Conservation (phyloP, 2,113 vertebrate species). For the Bambusicola thoracicus region DNA sequence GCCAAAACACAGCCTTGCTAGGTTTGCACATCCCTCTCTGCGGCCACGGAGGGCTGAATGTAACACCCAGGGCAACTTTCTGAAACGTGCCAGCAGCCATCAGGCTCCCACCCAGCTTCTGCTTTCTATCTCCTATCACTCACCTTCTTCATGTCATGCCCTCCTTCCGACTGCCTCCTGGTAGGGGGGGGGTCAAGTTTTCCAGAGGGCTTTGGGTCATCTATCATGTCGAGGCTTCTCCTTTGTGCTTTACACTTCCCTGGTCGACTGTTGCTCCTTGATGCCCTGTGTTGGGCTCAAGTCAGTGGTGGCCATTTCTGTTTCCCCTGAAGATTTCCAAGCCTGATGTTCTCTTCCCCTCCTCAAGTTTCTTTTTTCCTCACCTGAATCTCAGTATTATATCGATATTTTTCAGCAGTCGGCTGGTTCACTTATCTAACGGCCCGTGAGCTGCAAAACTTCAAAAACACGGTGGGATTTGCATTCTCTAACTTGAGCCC, state of each 20-base stretch:
- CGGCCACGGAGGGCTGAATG: neutral
- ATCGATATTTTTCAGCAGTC: neutral
- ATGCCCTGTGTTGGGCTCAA: neutral
- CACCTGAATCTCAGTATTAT: neutral
- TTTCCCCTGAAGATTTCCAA: neutral
- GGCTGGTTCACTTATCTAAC: neutral
- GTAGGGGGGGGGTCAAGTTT: neutral
- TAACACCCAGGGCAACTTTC: neutral
- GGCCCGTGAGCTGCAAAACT: neutral
- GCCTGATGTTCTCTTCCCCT: neutral
- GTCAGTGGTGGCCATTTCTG: neutral
- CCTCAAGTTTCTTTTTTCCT: neutral
- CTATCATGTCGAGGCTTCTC: neutral
- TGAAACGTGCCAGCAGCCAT: neutral
- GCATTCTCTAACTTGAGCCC: neutral
- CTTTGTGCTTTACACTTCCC: neutral
- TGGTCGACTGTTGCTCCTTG: rapidly evolving
- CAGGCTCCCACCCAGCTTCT: neutral
- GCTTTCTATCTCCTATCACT: slow-evolving; percentile 33
- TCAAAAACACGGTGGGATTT: neutral
- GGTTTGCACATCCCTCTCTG: neutral
- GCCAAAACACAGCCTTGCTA: neutral
- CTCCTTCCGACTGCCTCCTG: neutral
- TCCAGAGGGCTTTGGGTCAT: neutral
- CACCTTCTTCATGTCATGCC: neutral